These are phyloP conservation scores for Ceratotherium simum DNA, from an alignment of 2,113 vertebrate genomes.

Conservation along the genomic window DNA sequence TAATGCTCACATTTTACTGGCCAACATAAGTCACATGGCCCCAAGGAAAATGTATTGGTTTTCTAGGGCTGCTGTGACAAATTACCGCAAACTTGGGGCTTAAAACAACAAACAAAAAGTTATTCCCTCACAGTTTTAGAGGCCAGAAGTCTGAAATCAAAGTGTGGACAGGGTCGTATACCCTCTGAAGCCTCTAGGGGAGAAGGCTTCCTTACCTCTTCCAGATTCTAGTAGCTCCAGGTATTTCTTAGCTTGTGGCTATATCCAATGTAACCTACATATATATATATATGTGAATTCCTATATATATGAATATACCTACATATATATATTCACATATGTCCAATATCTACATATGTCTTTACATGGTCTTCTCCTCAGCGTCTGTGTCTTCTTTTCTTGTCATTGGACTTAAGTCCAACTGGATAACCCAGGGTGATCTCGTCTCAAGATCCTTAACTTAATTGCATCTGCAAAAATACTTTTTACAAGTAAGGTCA, in stretches of 20 bases:
- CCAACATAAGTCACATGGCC: not conserved
- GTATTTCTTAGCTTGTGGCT: not conserved
- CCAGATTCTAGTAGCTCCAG: not conserved
- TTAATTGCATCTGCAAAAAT: not conserved
- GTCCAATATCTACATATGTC: not conserved
- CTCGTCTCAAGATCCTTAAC: not conserved
- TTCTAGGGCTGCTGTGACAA: not conserved
- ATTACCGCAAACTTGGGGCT: not conserved
- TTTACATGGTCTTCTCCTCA: not conserved
- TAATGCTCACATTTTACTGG: not conserved
- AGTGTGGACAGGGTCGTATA: not conserved
- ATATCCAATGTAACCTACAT: no score
- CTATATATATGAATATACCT: not conserved
- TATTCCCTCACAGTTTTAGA: not conserved
- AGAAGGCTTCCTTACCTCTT: not conserved
- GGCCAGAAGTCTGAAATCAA: not conserved
- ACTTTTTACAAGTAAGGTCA: not conserved
- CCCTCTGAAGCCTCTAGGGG: not conserved
- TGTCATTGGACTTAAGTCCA: not conserved
- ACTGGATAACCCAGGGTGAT: not conserved
- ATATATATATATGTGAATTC: not conserved
- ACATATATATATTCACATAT: not conserved
- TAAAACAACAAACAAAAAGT: not conserved
- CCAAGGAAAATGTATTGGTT: not conserved
- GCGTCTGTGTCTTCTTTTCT: not conserved